phyloP scores from a whole-genome alignment of 2,888 invertebrate species.

The Schrankia costaestrigalis region DNA sequence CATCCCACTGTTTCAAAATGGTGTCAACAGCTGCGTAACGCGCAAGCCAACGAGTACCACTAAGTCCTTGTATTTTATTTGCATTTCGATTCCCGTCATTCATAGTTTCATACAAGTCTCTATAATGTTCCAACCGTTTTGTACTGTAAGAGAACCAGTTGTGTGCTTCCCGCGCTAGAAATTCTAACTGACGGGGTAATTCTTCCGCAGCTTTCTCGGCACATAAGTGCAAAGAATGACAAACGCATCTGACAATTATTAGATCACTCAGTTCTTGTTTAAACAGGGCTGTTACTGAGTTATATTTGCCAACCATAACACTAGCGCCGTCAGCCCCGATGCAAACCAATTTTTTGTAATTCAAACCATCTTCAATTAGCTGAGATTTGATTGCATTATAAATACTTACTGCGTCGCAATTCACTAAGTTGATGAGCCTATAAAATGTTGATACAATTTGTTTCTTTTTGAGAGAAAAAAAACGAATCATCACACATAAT shows the following conservation, averaged over 20 bases:
- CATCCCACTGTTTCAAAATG: slow-evolving; percentile 37
- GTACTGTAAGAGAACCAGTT: slow-evolving; percentile 32
- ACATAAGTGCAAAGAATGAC: slow-evolving; percentile 15
- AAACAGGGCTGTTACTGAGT: slow-evolving; percentile 16
- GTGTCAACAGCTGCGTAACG: slow-evolving; percentile 22
- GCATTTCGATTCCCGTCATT: slow-evolving; percentile 16
- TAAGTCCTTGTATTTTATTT: slow-evolving; percentile 25
- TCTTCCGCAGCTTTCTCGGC: slow-evolving; percentile 15
- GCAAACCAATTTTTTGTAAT: neutral
- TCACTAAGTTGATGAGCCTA: neutral
- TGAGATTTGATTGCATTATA: neutral
- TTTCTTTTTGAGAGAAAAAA: slow-evolving; percentile 3
- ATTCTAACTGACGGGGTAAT: slow-evolving; percentile 16
- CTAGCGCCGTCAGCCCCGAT: slow-evolving; percentile 2
- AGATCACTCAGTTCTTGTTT: slow-evolving; percentile 13
- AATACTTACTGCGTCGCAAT: neutral
- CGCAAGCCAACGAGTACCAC: slow-evolving; percentile 29
- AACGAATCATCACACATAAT: slow-evolving; percentile 5
- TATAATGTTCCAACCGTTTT: slow-evolving; percentile 27
- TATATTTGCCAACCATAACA: slow-evolving; percentile 17
- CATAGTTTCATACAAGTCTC: slow-evolving; percentile 23
- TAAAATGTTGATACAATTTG: slow-evolving; percentile 8
- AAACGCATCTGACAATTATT: slow-evolving; percentile 11
- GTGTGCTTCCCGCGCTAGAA: slow-evolving; percentile 26
- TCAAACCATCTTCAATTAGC: neutral